Conservation (phyloP, 2,113 vertebrate genomes). For the Hassar affinis region DNA sequence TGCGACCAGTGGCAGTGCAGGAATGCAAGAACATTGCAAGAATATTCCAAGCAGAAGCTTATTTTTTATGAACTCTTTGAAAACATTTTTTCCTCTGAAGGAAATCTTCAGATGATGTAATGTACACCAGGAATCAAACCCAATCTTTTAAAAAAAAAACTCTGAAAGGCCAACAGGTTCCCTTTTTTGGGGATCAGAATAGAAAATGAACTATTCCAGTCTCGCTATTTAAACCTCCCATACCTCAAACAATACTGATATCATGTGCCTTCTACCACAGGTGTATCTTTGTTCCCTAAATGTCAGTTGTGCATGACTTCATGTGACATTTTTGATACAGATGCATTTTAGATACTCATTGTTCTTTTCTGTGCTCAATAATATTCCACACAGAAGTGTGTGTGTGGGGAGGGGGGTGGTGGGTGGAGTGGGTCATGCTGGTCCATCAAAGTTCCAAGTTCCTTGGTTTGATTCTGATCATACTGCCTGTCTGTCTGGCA, state of each 20-base stretch:
- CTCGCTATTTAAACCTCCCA: background rate
- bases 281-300: background rate
- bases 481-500: no score
- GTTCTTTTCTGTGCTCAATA: background rate
- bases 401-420: background rate
- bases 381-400: background rate
- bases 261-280: constrained; percentile 12
- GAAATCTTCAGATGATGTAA: background rate
- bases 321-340: background rate
- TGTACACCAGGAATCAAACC: background rate
- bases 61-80: background rate
- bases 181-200: constrained; percentile 9
- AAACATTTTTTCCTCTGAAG: no score
- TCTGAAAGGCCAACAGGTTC: background rate
- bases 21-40: no score
- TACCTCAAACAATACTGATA: background rate
- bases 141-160: no score
- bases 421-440: background rate
- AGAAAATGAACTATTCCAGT: background rate
- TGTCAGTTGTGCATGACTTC: background rate
- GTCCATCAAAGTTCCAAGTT: background rate
- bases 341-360: background rate
- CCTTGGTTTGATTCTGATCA: background rate
- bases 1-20: no score
- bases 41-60: background rate